Percentiles rank a stretch among this genome's conserved stretches.
These are phyloP conservation scores for Epizoanthus scotinus DNA, from an alignment of 92 coral and sea anemone species.

Conservation along the genomic window DNA sequence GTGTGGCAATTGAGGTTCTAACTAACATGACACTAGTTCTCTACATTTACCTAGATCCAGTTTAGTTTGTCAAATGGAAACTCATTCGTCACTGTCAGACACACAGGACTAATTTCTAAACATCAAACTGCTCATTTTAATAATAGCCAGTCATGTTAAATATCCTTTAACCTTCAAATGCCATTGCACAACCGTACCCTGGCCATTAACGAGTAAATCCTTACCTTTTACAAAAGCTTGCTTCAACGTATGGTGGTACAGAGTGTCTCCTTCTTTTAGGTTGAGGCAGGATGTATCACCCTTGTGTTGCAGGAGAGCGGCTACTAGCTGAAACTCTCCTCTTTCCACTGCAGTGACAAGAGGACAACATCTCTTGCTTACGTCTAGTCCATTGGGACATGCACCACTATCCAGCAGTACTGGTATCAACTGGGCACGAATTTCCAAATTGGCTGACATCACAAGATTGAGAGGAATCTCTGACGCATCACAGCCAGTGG, in stretches of 20 bases:
- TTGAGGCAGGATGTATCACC: conserved; percentile 47
- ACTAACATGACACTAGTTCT: too few relatives aligned
- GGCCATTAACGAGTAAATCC: not conserved
- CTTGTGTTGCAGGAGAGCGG: conserved; percentile 55
- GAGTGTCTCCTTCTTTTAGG: conserved; percentile 48
- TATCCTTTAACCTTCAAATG: too few relatives aligned
- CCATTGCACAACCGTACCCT: too few relatives aligned
- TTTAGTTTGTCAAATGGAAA: too few relatives aligned
- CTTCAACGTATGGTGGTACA: conserved; percentile 54
- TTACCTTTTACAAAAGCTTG: conserved; percentile 48
- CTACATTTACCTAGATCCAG: too few relatives aligned
- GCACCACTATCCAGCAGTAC: conserved; percentile 63
- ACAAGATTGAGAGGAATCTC: conserved; percentile 18
- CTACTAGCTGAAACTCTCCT: conserved; percentile 45
- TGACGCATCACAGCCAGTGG: conserved; percentile 65
- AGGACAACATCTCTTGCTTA: conserved; percentile 26
- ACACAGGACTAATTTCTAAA: too few relatives aligned
- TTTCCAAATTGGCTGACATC: conserved; percentile 27
- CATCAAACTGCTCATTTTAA: too few relatives aligned
- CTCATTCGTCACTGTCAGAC: too few relatives aligned
- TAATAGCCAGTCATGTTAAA: too few relatives aligned
- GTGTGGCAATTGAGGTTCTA: too few relatives aligned
- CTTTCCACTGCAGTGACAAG: conserved; percentile 42
- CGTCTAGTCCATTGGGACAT: conserved; percentile 47
- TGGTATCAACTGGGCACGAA: conserved; percentile 48